Evolutionary conservation across 2,797 vertebrate genomes (phyloP).

Genomic region (Perodicticus potto): DNA sequence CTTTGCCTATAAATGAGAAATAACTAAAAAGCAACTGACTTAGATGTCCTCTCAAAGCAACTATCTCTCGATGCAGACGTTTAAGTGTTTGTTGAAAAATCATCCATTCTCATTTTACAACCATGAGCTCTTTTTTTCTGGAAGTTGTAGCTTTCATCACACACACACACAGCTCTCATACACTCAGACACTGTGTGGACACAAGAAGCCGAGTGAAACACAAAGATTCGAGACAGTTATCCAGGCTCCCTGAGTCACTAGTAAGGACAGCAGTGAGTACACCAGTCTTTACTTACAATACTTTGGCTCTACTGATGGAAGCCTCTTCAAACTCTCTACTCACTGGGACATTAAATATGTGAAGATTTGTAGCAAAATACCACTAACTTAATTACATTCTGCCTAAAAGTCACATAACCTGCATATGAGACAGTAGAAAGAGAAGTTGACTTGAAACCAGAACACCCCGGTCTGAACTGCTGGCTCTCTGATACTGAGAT

Average conservation of each 20-base stretch:
- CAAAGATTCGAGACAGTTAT: not conserved
- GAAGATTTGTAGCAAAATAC: not conserved
- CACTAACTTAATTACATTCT: not conserved
- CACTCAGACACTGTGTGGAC: conserved; percentile 22
- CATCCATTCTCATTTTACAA: conserved; percentile 10
- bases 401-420: not conserved
- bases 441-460: not conserved
- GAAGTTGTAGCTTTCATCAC: not conserved
- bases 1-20: not conserved
- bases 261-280: not conserved
- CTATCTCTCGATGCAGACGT: not conserved
- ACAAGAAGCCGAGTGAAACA: conserved; percentile 15
- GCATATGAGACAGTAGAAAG: not conserved
- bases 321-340: not conserved
- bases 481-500: not conserved
- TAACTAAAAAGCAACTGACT: not conserved
- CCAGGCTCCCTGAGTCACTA: not conserved
- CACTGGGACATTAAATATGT: not conserved
- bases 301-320: not conserved
- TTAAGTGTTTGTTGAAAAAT: conserved; percentile 53
- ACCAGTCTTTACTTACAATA: not conserved
- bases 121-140: not conserved
- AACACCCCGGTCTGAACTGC: not conserved
- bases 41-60: conserved; percentile 11
- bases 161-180: not conserved